Percentiles rank a stretch among this genome's conserved stretches.
Evolutionary conservation across 2,888 invertebrate genomes (phyloP).

Genomic region (Dichetophora obliterata): DNA sequence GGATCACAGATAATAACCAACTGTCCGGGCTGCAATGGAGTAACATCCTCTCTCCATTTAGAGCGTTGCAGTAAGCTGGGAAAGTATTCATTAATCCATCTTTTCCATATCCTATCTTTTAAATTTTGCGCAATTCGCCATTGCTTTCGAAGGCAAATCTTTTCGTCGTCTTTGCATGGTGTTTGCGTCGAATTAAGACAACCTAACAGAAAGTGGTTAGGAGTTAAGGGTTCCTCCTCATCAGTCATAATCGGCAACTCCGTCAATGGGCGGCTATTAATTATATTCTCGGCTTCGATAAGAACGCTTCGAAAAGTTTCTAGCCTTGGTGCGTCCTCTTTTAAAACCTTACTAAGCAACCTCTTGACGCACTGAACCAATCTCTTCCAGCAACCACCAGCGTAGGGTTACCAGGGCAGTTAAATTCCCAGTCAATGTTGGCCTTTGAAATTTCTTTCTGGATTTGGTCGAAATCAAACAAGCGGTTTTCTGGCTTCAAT

Average conservation of each 20-base stretch:
- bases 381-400: constrained; percentile 44
- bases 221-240: constrained; percentile 42
- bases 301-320: constrained; percentile 37
- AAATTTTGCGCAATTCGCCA: constrained; percentile 22
- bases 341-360: constrained; percentile 31
- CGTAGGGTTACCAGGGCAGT: constrained; percentile 41
- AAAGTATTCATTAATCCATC: constrained; percentile 23
- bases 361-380: constrained; percentile 41
- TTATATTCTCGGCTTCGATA: constrained; percentile 42
- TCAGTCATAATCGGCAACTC: constrained; percentile 33
- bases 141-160: constrained; percentile 28
- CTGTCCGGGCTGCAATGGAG: neutral
- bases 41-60: constrained; percentile 8
- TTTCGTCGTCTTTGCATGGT: constrained; percentile 21
- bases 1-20: constrained; percentile 21
- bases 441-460: neutral
- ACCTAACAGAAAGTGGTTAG: constrained; percentile 43
- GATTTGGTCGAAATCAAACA: neutral
- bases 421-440: constrained; percentile 46
- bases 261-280: constrained; percentile 43
- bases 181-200: constrained; percentile 38
- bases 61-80: constrained; percentile 6
- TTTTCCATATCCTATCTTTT: too few species aligned
- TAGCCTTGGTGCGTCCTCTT: constrained; percentile 22
- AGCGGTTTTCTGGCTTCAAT: neutral